Conservation (phyloP, 2,797 vertebrate species). For the Typhlichthys eigenmanni region DNA sequence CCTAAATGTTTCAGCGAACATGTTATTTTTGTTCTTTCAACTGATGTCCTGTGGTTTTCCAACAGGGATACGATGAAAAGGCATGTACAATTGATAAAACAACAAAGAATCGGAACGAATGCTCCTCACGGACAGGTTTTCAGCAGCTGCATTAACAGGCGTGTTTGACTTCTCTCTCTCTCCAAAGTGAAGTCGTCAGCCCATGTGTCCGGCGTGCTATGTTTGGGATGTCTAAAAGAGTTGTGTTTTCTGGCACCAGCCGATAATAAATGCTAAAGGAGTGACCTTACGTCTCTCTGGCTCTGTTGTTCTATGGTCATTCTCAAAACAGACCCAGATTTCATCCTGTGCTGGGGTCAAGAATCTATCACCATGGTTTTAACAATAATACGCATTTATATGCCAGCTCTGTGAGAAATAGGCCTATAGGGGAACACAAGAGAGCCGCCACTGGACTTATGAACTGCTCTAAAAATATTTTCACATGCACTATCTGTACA, state of each 20-base stretch:
- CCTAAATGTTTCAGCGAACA: conserved; percentile 56
- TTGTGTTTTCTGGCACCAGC: conserved; percentile 75
- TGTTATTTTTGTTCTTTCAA: conserved; percentile 9
- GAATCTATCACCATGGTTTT: conserved; percentile 63
- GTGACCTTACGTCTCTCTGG: conserved; percentile 63
- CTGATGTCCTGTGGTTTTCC: conserved; percentile 10
- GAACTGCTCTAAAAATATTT: conserved; percentile 49
- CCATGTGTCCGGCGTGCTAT: conserved; percentile 68
- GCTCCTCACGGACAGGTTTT: conserved; percentile 67
- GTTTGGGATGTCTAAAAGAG: conserved; percentile 72
- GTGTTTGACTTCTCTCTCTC: conserved; percentile 67
- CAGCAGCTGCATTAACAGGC: conserved; percentile 78
- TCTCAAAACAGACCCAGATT: conserved; percentile 71
- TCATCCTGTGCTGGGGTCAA: conserved; percentile 68
- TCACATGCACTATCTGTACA: conserved; percentile 25
- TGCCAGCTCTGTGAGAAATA: conserved; percentile 56
- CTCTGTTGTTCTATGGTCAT: conserved; percentile 62
- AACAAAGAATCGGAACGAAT: conserved; percentile 64
- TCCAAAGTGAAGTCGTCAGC: conserved; percentile 72
- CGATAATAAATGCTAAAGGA: conserved; percentile 70
- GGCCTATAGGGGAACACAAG: conserved; percentile 30
- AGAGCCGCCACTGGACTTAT: conserved; percentile 26
- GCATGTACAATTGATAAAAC: conserved; percentile 64
- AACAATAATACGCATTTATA: conserved; percentile 72
- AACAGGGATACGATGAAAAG: conserved; percentile 56